phyloP scores from a whole-genome alignment of 2,797 vertebrate species.

The Rhinogobio ventralis region DNA sequence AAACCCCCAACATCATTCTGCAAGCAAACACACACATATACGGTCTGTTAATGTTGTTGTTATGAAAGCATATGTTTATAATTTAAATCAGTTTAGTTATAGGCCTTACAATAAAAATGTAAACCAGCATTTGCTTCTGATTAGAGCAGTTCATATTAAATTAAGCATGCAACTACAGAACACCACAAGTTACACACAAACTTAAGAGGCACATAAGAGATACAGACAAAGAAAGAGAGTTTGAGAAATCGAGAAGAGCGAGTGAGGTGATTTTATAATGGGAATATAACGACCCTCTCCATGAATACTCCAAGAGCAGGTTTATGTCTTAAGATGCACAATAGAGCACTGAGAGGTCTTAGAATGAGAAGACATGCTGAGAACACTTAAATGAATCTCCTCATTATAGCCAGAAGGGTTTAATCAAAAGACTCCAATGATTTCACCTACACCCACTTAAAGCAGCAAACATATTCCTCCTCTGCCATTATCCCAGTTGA shows the following conservation, averaged over 20 bases:
- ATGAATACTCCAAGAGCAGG: conserved; percentile 38
- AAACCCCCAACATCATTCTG: conserved; percentile 98
- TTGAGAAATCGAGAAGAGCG: not conserved
- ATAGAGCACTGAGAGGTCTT: conserved; percentile 30
- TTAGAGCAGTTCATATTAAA: conserved; percentile 54
- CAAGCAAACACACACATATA: conserved; percentile 56
- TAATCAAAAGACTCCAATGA: conserved; percentile 51
- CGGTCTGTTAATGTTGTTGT: not conserved
- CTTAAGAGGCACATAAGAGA: conserved; percentile 6
- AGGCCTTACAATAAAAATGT: conserved; percentile 45
- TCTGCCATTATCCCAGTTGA: conserved; percentile 46
- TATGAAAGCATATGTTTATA: conserved; percentile 14
- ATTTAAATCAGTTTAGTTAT: conserved; percentile 30
- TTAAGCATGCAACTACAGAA: conserved; percentile 33
- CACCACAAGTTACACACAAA: conserved; percentile 35
- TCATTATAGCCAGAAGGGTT: conserved; percentile 51
- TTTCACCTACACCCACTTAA: conserved; percentile 36
- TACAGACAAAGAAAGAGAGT: conserved; percentile 19
- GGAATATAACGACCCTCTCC: conserved; percentile 54
- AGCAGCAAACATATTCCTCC: conserved; percentile 35
- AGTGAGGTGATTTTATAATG: not conserved
- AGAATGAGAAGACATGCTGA: conserved; percentile 25
- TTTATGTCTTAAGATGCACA: conserved; percentile 42
- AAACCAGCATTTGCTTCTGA: conserved; percentile 54
- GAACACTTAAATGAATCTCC: conserved; percentile 42